A percentile compares a stretch with the other conserved stretches of the same genome.
phyloP scores from a whole-genome alignment of 2,797 vertebrate species.

The Sebastiscus albofasciatus region DNA sequence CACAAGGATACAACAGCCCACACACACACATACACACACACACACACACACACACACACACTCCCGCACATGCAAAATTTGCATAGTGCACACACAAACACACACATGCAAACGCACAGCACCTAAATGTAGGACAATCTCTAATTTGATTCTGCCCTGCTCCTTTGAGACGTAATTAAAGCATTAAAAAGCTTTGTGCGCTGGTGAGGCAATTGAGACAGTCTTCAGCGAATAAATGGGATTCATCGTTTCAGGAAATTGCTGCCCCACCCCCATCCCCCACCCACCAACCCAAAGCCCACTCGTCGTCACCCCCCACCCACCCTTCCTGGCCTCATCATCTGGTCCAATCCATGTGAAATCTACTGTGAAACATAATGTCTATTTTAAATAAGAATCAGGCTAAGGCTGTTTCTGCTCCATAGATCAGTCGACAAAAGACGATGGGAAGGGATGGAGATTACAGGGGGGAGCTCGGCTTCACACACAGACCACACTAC shows the following conservation, averaged over 20 bases:
- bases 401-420: conserved; percentile 68
- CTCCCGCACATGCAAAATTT: conserved; percentile 45
- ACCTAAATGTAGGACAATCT: conserved; percentile 83
- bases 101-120: conserved; percentile 33
- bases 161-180: conserved; percentile 88
- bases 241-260: conserved; percentile 87
- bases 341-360: conserved; percentile 79
- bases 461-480: conserved; percentile 42
- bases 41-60: conserved; percentile 1
- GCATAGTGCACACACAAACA: conserved; percentile 37
- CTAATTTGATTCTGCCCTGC: conserved; percentile 85
- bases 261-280: conserved; percentile 73
- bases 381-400: conserved; percentile 79
- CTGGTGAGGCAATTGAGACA: conserved; percentile 84
- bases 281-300: conserved; percentile 52
- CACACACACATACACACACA: conserved; percentile 12
- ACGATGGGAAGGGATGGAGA: conserved; percentile 47
- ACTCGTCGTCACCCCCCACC: conserved; percentile 16
- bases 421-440: conserved; percentile 66
- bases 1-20: conserved; percentile 54
- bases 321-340: conserved; percentile 65
- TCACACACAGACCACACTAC: conserved; percentile 27
- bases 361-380: conserved; percentile 81
- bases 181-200: conserved; percentile 87
- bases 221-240: conserved; percentile 85